Conservation (phyloP, 2,888 invertebrate genomes). For the Synergus itoensis region DNA sequence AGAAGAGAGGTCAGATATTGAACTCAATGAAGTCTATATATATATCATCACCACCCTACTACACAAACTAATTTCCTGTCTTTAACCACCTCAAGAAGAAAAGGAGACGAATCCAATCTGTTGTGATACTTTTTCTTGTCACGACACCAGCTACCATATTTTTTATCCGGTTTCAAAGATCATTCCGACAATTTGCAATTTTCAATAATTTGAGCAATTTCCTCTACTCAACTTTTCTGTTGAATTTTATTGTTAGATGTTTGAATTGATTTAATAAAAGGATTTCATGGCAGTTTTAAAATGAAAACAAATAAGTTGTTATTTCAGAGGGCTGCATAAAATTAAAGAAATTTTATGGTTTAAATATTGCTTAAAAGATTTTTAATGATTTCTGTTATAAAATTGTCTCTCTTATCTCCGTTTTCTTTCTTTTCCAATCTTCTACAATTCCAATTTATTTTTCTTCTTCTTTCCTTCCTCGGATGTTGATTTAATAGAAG, state of each 20-base stretch:
- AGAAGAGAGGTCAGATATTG: slow-evolving; percentile 53
- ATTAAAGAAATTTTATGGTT: neutral
- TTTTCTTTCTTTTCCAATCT: neutral
- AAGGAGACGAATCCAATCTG: slow-evolving; percentile 41
- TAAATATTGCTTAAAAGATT: neutral
- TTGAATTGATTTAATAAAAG: neutral
- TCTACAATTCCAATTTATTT: neutral
- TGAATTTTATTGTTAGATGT: neutral
- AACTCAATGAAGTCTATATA: slow-evolving; percentile 58
- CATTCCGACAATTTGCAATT: neutral
- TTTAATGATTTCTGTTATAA: neutral
- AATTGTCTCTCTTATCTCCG: neutral
- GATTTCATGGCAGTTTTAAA: no score
- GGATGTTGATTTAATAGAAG: slow-evolving; percentile 24
- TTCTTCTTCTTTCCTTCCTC: neutral
- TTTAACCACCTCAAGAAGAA: slow-evolving; percentile 50
- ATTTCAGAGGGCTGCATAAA: neutral
- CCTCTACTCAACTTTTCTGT: neutral
- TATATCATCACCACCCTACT: slow-evolving; percentile 51
- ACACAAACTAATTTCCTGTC: slow-evolving; percentile 63
- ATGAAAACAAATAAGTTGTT: no score
- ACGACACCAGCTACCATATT: slow-evolving; percentile 21
- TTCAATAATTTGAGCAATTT: slow-evolving; percentile 7
- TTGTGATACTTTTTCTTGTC: slow-evolving; percentile 16
- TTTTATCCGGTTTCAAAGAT: slow-evolving; percentile 1